Conservation (phyloP, 2,888 invertebrate species). For the Bellardia bayeri region DNA sequence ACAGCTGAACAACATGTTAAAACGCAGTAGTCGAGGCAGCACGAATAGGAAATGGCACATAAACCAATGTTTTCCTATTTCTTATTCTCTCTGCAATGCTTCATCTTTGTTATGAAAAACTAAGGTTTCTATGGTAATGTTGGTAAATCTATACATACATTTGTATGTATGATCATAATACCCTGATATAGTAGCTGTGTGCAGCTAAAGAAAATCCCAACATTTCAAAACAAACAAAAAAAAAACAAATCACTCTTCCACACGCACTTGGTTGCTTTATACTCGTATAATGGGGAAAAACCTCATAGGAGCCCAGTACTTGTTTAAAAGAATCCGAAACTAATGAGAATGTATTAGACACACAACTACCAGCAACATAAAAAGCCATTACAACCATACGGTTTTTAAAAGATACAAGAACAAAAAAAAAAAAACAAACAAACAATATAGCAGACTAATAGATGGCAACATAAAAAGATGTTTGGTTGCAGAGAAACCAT, state of each 20-base stretch:
- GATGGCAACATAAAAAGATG: background rate
- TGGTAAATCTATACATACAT: background rate
- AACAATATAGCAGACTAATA: constrained; percentile 29
- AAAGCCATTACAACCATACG: constrained; percentile 52
- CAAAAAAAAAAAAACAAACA: background rate
- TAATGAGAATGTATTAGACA: background rate
- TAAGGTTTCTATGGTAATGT: constrained; percentile 12
- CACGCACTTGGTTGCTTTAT: constrained; percentile 46
- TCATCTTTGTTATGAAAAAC: background rate
- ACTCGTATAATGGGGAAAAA: constrained; percentile 22
- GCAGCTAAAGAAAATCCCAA: constrained; percentile 21
- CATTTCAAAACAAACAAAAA: constrained; percentile 31
- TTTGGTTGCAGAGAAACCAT: constrained; percentile 9
- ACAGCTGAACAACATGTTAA: background rate
- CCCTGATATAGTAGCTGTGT: background rate
- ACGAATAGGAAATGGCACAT: constrained; percentile 36
- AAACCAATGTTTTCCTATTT: constrained; percentile 43
- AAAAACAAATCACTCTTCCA: background rate
- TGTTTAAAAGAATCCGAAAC: constrained; percentile 20
- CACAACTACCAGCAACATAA: constrained; percentile 14
- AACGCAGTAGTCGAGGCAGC: background rate
- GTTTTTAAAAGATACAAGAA: background rate
- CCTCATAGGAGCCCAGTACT: constrained; percentile 43
- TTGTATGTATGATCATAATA: background rate
- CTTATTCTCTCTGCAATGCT: background rate